Base-by-base conservation (phyloP, 2,113 vertebrate species). In the Scophthalmus maximus region DNA sequence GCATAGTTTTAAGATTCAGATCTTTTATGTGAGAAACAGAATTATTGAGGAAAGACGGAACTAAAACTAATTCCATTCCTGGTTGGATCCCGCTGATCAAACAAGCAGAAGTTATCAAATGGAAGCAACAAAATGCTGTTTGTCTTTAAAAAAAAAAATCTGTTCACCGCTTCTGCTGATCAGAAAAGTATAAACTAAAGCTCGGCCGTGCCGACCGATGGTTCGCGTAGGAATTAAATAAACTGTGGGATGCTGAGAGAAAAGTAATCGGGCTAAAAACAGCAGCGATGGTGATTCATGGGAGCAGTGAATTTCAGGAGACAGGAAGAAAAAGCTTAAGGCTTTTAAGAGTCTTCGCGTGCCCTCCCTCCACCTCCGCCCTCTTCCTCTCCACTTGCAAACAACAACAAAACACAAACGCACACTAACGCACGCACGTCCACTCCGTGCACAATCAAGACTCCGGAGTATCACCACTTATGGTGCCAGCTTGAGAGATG, bases 401-500 rank as follows among this genome's bases (percentile, higher is more conserved):
- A 55, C 57, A 56, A 62, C 17, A 29, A 46, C 32, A 63, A 65
- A 26, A 49, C 12, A 53, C 4, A 56, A 15, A 0, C 11, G 20
- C 52, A 55, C 42, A 46, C 7, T n/a, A 18, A 46, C 6, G 7
- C 18, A 44, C 42, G 18, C 42, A 15, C 15, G 4, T 17, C 25
- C 49, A 34, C 11, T 2, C n/a, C n/a, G 17, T 20, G 6, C 44
- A 60, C 66, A 74, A 34, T 59, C 75, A 32, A n/a, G 34, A 59
- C 63, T 66, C 26, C 7, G 32, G 61, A 90, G 58, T 40, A 49
- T 56, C 81, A 53, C 56, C 69, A 51, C 60, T 47, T 25, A 26
- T 32, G 15, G 26, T 36, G 69, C 27, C 68, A 32, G 47, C 76
- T 57, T 18, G 73, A 82, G 76, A 83, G 82, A 88, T 78, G 77